Evolutionary conservation across 1,140 invertebrate species (phyloP).

Genomic region (Wiebesia pumilae): DNA sequence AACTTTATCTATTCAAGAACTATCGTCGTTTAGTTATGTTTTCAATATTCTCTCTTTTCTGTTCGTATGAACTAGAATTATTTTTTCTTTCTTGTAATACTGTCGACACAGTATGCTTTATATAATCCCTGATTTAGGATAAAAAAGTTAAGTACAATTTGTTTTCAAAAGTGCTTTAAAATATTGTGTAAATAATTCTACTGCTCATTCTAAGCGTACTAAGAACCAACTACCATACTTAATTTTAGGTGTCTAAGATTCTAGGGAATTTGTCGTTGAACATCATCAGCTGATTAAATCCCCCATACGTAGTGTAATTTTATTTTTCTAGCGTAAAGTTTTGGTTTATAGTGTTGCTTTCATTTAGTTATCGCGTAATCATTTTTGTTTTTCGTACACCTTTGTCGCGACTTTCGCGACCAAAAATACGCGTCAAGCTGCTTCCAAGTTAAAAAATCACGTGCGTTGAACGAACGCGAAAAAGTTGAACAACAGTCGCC

Average conservation of each 20-base stretch:
- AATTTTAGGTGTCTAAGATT: neutral
- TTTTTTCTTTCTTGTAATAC: neutral
- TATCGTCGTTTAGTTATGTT: too few relatives aligned
- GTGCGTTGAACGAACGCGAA: neutral
- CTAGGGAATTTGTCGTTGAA: conserved; percentile 17
- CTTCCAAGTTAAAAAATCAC: conserved; percentile 10
- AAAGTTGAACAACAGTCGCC: neutral
- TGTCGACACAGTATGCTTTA: too few relatives aligned
- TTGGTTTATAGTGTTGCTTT: conserved; percentile 35
- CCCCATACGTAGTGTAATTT: conserved; percentile 41
- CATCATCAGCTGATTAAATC: conserved; percentile 35
- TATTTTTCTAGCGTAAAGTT: conserved; percentile 4
- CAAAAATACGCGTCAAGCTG: neutral
- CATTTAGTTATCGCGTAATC: conserved; percentile 15
- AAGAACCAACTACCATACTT: too few relatives aligned
- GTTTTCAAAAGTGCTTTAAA: too few relatives aligned
- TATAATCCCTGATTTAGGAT: too few relatives aligned
- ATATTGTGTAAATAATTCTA: too few relatives aligned
- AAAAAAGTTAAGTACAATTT: too few relatives aligned
- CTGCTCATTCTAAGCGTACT: too few relatives aligned
- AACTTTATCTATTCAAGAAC: too few relatives aligned
- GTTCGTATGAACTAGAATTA: neutral
- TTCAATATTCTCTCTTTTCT: neutral
- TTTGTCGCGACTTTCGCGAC: neutral
- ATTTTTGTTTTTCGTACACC: neutral